phyloP scores from a whole-genome alignment of 2,113 vertebrate species.

The Verasper variegatus region DNA sequence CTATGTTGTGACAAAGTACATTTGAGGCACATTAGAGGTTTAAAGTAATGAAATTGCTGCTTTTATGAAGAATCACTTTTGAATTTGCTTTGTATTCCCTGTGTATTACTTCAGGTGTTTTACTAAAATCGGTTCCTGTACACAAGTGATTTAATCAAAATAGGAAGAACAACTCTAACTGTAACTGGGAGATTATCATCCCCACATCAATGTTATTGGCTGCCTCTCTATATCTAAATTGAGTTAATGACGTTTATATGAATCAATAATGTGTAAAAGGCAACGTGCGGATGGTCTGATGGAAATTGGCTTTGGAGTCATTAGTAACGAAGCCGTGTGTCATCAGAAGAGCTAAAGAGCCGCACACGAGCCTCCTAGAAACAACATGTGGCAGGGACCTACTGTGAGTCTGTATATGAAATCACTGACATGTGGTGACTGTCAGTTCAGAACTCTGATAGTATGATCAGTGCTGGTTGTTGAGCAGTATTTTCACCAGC shows the following conservation, averaged over 20 bases:
- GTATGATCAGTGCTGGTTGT: slow-evolving; percentile 69
- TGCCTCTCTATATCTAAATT: slow-evolving; percentile 43
- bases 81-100: neutral
- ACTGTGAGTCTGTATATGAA: slow-evolving; percentile 31
- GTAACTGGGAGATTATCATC: neutral
- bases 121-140: neutral
- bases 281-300: slow-evolving; percentile 6
- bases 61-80: neutral
- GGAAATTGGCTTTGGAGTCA: slow-evolving; percentile 70
- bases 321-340: slow-evolving; percentile 47
- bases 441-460: slow-evolving; percentile 44
- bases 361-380: neutral
- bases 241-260: slow-evolving; percentile 58
- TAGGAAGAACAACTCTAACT: neutral
- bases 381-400: slow-evolving; percentile 28
- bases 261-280: slow-evolving; percentile 38
- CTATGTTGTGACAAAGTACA: slow-evolving; percentile 36
- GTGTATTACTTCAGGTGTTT: neutral
- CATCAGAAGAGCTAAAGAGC: no score
- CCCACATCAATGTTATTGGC: slow-evolving; percentile 37
- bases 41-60: slow-evolving; percentile 6
- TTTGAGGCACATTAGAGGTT: slow-evolving; percentile 17
- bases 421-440: slow-evolving; percentile 29
- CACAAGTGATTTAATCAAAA: slow-evolving; percentile 1
- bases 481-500: slow-evolving; percentile 68